Base-by-base conservation (phyloP, 1,140 invertebrate species). In the Muscidifurax raptorellus region DNA sequence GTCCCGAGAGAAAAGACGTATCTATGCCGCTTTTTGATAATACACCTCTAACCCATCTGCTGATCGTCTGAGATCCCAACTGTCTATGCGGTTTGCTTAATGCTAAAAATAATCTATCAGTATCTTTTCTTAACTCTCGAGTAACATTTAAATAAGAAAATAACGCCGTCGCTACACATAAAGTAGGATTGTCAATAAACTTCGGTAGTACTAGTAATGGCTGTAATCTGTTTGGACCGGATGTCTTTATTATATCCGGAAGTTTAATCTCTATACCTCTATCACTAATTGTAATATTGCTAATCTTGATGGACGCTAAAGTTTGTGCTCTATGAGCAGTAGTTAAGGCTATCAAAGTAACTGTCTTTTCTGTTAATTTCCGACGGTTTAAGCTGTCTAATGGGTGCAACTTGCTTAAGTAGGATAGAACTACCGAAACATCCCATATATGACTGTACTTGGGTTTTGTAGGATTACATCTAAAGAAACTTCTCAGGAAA, bases 381-480 rank as follows among this genome's bases (percentile, higher is more conserved):
- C 84, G 79, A 22, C 40, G 32, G 5, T 6, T 10, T 40, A 74
- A 40, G 71, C 52, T 71, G 27, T 83, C 80, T 40, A 40, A n/a
- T 22, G 72, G 32, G 7, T 15, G 3, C n/a, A 36, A 74, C 12
- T 36, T n/a, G 6, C 12, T n/a, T n/a, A 90, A 59, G 75, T 83
- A 84, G 40, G 87, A 30, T 83, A 91, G 85, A 13, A 90, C 88
- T 6, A 87, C 15, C 47, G 86, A 66, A 9, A 88, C 86, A 72
- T 90, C 88, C 90, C 88, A 91, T 9, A 85, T 88, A 12, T 22
- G 44, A 47, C 25, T 76, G 82, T 91, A 90, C 84, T 89, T 90
- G 2, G 87, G 87, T 25, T 32, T 66, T 2, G 71, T 28, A 22
- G 89, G 89, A 47, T 81, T 88, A 36, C 80, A 87, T 40, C 76